These are phyloP conservation scores for Babyrousa celebensis DNA, from an alignment of 2,797 vertebrate species.

Conservation along the genomic window DNA sequence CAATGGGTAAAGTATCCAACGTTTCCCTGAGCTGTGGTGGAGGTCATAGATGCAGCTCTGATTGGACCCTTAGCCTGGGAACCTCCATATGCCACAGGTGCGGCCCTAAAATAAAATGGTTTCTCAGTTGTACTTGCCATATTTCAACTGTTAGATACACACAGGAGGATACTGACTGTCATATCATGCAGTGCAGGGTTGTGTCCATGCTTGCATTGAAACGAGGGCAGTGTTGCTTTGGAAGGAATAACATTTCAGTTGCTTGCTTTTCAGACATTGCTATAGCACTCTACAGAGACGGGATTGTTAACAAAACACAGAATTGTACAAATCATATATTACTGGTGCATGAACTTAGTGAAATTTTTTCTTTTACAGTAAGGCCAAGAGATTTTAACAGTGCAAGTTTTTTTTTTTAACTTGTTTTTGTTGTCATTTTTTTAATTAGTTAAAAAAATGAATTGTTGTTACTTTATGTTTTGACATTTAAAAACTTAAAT, in stretches of 20 bases:
- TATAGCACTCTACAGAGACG: background rate
- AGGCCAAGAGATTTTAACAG: background rate
- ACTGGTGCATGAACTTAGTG: background rate
- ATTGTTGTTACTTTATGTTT: constrained; percentile 66
- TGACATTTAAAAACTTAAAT: constrained; percentile 74
- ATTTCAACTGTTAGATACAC: background rate
- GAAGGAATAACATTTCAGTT: background rate
- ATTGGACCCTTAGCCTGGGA: no score
- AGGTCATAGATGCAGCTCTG: no score
- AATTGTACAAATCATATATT: background rate
- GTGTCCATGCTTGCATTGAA: background rate
- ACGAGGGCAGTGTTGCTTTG: background rate
- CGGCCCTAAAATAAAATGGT: no score
- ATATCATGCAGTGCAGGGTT: background rate
- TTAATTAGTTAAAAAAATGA: constrained; percentile 53
- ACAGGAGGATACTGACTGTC: background rate
- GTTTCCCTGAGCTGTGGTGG: no score
- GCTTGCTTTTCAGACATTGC: background rate
- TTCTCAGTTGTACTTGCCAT: background rate
- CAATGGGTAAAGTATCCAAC: no score
- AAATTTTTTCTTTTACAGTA: background rate
- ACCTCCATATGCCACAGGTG: no score
- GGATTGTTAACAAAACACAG: background rate
- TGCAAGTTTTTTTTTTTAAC: background rate
- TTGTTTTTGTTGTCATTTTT: background rate